These are phyloP conservation scores for Cavia aperea DNA, from an alignment of 2,113 vertebrate species.

Conservation along the genomic window DNA sequence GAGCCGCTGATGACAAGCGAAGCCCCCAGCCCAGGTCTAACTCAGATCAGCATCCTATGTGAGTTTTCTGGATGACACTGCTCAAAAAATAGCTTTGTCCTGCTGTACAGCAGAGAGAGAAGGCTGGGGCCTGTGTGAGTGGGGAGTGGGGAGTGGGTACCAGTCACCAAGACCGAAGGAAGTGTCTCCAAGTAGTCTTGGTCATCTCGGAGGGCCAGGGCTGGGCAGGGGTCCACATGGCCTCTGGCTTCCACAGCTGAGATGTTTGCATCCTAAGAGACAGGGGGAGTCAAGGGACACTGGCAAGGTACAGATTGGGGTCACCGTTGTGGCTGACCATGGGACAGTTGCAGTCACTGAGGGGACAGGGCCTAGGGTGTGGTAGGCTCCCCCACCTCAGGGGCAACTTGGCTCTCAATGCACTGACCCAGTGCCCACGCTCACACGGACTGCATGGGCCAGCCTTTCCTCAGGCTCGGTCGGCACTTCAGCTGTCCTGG, in stretches of 20 bases:
- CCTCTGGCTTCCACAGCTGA: not conserved
- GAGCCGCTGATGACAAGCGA: not conserved
- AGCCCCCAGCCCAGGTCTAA: not conserved
- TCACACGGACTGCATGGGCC: too few relatives aligned
- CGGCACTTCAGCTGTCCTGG: not conserved
- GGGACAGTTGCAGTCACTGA: not conserved
- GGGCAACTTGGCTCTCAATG: not conserved
- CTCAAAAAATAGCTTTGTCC: not conserved
- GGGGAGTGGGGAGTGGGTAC: not conserved
- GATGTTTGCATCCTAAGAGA: too few relatives aligned
- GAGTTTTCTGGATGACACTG: not conserved
- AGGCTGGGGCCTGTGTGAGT: too few relatives aligned
- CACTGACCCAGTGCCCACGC: not conserved
- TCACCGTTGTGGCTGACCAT: not conserved
- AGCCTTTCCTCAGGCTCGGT: not conserved
- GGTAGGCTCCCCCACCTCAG: not conserved
- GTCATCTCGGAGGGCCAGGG: not conserved
- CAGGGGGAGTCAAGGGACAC: not conserved
- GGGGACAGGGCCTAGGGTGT: too few relatives aligned
- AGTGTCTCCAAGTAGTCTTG: not conserved
- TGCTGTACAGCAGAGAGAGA: not conserved
- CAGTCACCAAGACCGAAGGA: not conserved
- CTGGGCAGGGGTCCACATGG: rapidly evolving
- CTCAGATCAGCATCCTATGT: not conserved
- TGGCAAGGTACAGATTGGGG: too few relatives aligned